A percentile compares a stretch with the other conserved stretches of the same genome.
phyloP scores from a whole-genome alignment of 2,888 invertebrate species.

The Acronicta aceris region DNA sequence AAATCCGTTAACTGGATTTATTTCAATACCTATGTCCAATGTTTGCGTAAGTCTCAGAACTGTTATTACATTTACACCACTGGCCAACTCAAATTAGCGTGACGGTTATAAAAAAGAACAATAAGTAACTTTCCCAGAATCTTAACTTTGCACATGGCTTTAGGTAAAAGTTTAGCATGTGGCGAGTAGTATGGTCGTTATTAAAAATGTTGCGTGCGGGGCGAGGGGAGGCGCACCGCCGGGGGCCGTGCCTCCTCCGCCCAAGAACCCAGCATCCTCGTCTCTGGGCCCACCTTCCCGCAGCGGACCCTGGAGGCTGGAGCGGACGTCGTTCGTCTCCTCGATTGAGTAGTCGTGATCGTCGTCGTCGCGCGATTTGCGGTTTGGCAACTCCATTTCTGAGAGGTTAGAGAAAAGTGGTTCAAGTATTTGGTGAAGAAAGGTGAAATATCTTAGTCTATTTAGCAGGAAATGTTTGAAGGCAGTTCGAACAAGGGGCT shows the following conservation, averaged over 20 bases:
- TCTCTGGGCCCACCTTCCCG: constrained; percentile 89
- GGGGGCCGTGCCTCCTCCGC: constrained; percentile 73
- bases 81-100: no score
- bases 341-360: constrained; percentile 77
- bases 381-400: constrained; percentile 91
- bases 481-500: no score
- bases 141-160: constrained; percentile 74
- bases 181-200: constrained; percentile 75
- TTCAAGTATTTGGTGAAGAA: background rate
- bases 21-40: no score
- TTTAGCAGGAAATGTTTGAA: no score
- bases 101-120: constrained; percentile 20
- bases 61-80: no score
- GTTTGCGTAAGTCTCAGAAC: no score
- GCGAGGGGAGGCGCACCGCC: constrained; percentile 62
- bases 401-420: constrained; percentile 32
- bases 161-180: constrained; percentile 79
- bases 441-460: no score
- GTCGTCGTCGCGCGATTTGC: constrained; percentile 86
- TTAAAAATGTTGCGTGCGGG: constrained; percentile 76
- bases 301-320: constrained; percentile 91
- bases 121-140: constrained; percentile 38
- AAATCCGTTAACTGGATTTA: no score
- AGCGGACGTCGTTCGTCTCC: constrained; percentile 88
- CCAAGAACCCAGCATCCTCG: constrained; percentile 83